A percentile compares a stretch with the other conserved stretches of the same genome.
These are phyloP conservation scores for Drosophila athabasca DNA, from an alignment of 1,140 invertebrate genomes.

Conservation along the genomic window DNA sequence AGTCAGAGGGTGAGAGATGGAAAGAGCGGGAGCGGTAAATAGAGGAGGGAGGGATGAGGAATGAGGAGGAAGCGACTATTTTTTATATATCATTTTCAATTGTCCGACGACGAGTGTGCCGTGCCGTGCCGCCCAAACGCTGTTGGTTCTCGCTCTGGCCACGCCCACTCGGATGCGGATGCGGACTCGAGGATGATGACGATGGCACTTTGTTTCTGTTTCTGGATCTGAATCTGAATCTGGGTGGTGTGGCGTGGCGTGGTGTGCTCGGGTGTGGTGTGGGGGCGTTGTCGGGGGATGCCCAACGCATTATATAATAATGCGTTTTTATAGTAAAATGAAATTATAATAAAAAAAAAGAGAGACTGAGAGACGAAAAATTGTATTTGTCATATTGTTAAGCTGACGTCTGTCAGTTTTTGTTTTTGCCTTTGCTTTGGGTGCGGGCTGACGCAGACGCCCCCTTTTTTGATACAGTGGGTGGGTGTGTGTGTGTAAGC, in stretches of 20 bases:
- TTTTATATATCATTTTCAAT: slow-evolving; percentile 76
- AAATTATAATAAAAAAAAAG: slow-evolving; percentile 50
- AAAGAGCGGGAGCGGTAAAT: not conserved
- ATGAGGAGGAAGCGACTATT: slow-evolving; percentile 45
- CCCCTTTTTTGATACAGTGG: slow-evolving; percentile 10
- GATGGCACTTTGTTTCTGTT: slow-evolving; percentile 27
- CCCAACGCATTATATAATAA: slow-evolving; percentile 75
- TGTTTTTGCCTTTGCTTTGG: slow-evolving; percentile 31
- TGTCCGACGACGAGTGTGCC: slow-evolving; percentile 52
- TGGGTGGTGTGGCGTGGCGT: not conserved
- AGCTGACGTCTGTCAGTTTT: slow-evolving; percentile 76
- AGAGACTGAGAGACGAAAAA: slow-evolving; percentile 60
- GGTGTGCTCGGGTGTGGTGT: not conserved
- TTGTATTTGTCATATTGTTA: slow-evolving; percentile 82
- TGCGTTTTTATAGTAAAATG: slow-evolving; percentile 77
- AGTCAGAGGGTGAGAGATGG: slow-evolving; percentile 20
- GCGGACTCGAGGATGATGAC: slow-evolving; percentile 21
- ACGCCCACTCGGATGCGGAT: slow-evolving; percentile 42
- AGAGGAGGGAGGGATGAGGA: slow-evolving; percentile 2
- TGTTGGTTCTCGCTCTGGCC: slow-evolving; percentile 34
- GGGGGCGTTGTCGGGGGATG: slow-evolving; percentile 11
- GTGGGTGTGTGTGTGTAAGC: not conserved
- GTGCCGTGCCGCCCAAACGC: slow-evolving; percentile 51
- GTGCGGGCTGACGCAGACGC: not conserved
- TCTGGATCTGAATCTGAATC: no score